These are phyloP conservation scores for Holothuria scabra DNA, from an alignment of 53 echinoderm and acorn worm species.

Conservation along the genomic window DNA sequence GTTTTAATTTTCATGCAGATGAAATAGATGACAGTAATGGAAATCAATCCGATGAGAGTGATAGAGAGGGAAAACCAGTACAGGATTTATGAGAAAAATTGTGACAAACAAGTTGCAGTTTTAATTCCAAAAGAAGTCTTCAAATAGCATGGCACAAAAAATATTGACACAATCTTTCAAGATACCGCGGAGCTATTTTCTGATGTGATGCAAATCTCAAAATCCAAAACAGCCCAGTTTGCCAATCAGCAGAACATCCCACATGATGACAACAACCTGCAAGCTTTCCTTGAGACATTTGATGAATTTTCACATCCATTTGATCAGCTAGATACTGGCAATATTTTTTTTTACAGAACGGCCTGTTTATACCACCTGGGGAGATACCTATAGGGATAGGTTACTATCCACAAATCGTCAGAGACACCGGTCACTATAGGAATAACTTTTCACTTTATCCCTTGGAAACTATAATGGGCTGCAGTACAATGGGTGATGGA, in stretches of 20 bases:
- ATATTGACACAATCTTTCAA: constrained; percentile 1
- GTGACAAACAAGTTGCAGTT: constrained; percentile 12
- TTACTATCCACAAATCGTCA: constrained; percentile 49
- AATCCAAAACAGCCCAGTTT: constrained; percentile 19
- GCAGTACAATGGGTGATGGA: constrained; percentile 38
- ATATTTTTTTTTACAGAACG: constrained; percentile 49
- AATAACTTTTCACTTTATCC: constrained; percentile 60
- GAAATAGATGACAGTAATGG: neutral
- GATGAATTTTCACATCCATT: constrained; percentile 23
- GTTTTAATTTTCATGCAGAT: neutral
- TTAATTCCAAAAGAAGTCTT: constrained; percentile 37
- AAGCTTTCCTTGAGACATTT: constrained; percentile 26
- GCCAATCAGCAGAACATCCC: neutral
- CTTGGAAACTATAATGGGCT: neutral
- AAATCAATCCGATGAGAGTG: neutral
- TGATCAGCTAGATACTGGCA: constrained; percentile 46
- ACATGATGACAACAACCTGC: neutral
- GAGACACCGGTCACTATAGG: constrained; percentile 55
- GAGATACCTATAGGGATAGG: constrained; percentile 56
- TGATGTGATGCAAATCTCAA: constrained; percentile 30
- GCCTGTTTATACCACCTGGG: constrained; percentile 47
- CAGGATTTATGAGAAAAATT: neutral
- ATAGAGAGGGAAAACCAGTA: neutral
- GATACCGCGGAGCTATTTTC: constrained; percentile 1
- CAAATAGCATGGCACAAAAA: constrained; percentile 7